Percentiles rank a stretch among this genome's conserved stretches.
phyloP scores from a whole-genome alignment of 2,888 invertebrate genomes.

The Temnothorax rugatulus region DNA sequence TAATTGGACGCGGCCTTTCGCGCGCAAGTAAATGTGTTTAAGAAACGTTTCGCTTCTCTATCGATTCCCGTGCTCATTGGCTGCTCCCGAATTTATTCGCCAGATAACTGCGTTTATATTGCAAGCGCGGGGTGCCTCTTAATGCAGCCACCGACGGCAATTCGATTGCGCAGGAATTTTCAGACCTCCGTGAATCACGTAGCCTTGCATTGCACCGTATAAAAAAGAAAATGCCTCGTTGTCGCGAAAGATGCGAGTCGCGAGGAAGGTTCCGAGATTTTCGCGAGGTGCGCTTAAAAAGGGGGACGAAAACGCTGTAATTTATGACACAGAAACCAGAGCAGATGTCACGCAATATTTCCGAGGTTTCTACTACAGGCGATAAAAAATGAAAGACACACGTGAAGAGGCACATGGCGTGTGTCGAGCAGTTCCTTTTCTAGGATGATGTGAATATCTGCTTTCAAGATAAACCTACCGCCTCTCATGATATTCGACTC shows the following conservation, averaged over 20 bases:
- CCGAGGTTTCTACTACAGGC: constrained; percentile 45
- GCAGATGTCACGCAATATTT: constrained; percentile 51
- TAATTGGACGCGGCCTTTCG: neutral
- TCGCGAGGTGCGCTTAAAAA: constrained; percentile 5
- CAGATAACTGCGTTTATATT: constrained; percentile 7
- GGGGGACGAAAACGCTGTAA: constrained; percentile 10
- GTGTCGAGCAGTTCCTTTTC: constrained; percentile 27
- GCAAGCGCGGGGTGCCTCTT: neutral
- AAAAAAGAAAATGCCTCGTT: neutral
- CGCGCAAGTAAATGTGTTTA: constrained; percentile 13
- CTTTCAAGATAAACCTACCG: constrained; percentile 50
- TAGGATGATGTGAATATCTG: constrained; percentile 45
- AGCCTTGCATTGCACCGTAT: neutral
- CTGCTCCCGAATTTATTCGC: constrained; percentile 26
- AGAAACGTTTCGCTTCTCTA: neutral
- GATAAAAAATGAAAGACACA: constrained; percentile 43
- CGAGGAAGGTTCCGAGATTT: constrained; percentile 3
- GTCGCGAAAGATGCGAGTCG: neutral
- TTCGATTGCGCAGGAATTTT: constrained; percentile 23
- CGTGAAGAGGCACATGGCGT: constrained; percentile 37
- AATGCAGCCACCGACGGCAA: neutral
- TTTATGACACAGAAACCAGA: constrained; percentile 34
- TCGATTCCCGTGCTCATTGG: constrained; percentile 13
- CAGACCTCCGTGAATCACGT: neutral
- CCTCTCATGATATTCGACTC: constrained; percentile 35